Conservation (phyloP, 1,140 invertebrate species). For the Lepidurus arcticus region DNA sequence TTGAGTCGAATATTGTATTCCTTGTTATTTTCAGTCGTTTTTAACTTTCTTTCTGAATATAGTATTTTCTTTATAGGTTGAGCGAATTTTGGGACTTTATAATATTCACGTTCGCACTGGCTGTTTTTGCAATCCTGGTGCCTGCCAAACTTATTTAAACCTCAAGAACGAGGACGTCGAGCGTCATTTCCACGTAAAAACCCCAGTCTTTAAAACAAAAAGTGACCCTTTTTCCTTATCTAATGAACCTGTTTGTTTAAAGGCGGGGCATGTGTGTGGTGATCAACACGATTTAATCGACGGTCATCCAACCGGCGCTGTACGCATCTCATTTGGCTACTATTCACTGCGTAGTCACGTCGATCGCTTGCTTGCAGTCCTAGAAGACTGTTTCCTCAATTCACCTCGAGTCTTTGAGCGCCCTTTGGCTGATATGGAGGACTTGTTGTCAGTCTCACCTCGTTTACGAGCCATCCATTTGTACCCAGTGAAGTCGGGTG, state of each 20-base stretch:
- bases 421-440: conserved; percentile 30
- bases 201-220: conserved; percentile 24
- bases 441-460: neutral
- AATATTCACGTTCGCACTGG: conserved; percentile 83
- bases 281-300: conserved; percentile 83
- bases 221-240: neutral
- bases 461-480: conserved; percentile 63
- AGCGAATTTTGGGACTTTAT: conserved; percentile 79
- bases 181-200: conserved; percentile 63
- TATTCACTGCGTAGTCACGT: conserved; percentile 71
- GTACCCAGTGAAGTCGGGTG: conserved; percentile 93
- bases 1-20: neutral
- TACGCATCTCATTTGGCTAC: conserved; percentile 90
- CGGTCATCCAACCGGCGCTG: conserved; percentile 81
- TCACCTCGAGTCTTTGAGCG: conserved; percentile 25
- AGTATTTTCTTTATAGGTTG: conserved; percentile 59
- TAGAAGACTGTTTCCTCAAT: conserved; percentile 54
- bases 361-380: conserved; percentile 64
- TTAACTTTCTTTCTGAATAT: neutral
- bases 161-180: conserved; percentile 63
- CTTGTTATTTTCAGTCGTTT: neutral
- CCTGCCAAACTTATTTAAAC: conserved; percentile 76
- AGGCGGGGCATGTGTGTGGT: conserved; percentile 84
- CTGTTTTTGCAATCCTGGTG: conserved; percentile 94
- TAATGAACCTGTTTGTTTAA: conserved; percentile 13